These are phyloP conservation scores for Siderastrea radians DNA, from an alignment of 92 coral and sea anemone species.

Conservation along the genomic window DNA sequence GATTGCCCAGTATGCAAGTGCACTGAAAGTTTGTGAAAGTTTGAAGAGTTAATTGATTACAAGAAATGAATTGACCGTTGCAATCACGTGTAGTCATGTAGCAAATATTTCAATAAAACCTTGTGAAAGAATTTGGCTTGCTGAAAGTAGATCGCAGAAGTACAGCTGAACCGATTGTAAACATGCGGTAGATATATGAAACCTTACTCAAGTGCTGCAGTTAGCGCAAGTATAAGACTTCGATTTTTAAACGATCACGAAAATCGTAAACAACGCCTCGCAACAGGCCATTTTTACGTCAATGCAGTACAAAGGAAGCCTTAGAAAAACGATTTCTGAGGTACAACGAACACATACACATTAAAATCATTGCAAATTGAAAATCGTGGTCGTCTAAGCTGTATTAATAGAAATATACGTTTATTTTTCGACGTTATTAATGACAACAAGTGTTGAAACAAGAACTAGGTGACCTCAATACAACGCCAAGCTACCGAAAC, in stretches of 20 bases:
- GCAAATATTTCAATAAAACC: background rate
- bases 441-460: background rate
- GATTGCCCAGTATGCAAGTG: no score
- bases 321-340: background rate
- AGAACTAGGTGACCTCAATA: background rate
- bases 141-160: background rate
- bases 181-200: background rate
- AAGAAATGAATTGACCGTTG: background rate
- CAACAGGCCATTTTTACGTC: constrained; percentile 14
- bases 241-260: background rate
- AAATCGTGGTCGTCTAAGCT: background rate
- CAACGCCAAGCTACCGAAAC: background rate
- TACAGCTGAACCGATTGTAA: background rate
- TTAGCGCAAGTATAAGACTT: background rate
- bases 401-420: background rate
- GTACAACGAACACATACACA: background rate
- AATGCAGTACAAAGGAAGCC: background rate
- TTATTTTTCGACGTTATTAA: background rate
- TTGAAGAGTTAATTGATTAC: constrained; percentile 1
- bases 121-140: constrained; percentile 2
- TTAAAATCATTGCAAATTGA: background rate
- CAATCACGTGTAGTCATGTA: constrained; percentile 28
- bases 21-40: background rate
- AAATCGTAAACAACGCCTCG: constrained; percentile 32
- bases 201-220: background rate